phyloP scores from a whole-genome alignment of 2,888 invertebrate genomes.

The Torymus tubicola region DNA sequence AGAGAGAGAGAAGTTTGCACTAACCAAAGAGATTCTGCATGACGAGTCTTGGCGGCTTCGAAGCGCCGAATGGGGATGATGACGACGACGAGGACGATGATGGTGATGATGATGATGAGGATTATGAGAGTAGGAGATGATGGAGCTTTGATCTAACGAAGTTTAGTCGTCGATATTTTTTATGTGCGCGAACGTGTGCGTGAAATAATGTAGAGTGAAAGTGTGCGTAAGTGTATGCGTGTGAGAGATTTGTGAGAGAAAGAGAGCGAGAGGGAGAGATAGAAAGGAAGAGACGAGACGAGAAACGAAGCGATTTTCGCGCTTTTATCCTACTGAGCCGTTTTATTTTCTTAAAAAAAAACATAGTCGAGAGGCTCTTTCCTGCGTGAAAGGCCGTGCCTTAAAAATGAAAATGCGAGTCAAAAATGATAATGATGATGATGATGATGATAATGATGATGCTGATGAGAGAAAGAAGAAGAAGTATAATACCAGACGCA shows the following conservation, averaged over 20 bases:
- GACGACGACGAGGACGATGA: no score
- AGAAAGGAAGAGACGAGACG: background rate
- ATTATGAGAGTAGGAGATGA: background rate
- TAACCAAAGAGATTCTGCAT: constrained; percentile 59
- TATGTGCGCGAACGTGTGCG: constrained; percentile 18
- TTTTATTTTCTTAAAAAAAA: constrained; percentile 49
- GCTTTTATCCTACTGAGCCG: constrained; percentile 56
- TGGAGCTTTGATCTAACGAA: background rate
- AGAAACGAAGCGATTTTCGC: constrained; percentile 45
- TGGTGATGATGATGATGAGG: no score
- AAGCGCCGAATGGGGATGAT: constrained; percentile 10
- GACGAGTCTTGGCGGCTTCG: constrained; percentile 53
- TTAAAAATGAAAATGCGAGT: constrained; percentile 40
- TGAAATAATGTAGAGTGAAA: no score
- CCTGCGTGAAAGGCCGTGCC: constrained; percentile 58
- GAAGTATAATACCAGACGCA: constrained; percentile 24
- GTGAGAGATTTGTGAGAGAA: constrained; percentile 2
- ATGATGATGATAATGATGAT: background rate
- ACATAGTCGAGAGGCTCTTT: constrained; percentile 54
- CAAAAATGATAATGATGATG: constrained; percentile 3
- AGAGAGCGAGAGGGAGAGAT: no score
- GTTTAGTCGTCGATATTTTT: constrained; percentile 42
- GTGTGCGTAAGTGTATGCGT: constrained; percentile 29
- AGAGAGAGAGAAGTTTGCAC: constrained; percentile 44
- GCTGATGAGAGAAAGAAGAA: background rate